phyloP scores from a whole-genome alignment of 2,888 invertebrate species.

The Formica aserva region DNA sequence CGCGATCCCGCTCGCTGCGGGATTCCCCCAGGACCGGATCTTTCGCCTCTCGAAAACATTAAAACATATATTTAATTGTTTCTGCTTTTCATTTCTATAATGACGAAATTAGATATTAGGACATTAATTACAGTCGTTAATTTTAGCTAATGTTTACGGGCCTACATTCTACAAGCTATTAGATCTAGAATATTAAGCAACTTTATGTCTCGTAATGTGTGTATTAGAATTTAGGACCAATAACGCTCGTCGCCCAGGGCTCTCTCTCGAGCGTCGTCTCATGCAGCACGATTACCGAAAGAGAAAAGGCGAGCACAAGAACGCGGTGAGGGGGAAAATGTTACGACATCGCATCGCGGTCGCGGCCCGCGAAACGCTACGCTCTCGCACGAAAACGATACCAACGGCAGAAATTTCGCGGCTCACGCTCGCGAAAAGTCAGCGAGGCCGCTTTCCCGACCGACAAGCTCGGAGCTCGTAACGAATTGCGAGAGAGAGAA shows the following conservation, averaged over 20 bases:
- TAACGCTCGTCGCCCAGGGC: background rate
- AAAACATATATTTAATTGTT: background rate
- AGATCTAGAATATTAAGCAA: background rate
- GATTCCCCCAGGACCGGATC: conserved; percentile 29
- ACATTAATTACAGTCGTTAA: conserved; percentile 3
- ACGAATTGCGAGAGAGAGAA: conserved; percentile 1
- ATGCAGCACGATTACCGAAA: conserved; percentile 7
- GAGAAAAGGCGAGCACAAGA: conserved; percentile 6
- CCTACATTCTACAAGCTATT: background rate
- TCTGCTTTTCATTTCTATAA: background rate
- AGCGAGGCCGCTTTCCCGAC: conserved; percentile 30
- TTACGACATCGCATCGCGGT: conserved; percentile 33
- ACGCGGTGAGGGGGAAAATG: background rate
- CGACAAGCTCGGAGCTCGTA: conserved; percentile 13
- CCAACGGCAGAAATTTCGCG: conserved; percentile 24
- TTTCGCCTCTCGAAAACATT: background rate
- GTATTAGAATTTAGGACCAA: conserved; percentile 2
- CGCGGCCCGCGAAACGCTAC: conserved; percentile 27
- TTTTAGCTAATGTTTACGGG: background rate
- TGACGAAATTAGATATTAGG: background rate
- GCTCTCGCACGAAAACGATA: conserved; percentile 6
- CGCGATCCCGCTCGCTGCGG: background rate
- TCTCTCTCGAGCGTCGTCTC: background rate
- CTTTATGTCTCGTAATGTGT: background rate
- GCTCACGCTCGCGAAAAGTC: conserved; percentile 15